These are phyloP conservation scores for Lottia gigantea DNA, from an alignment of 2,888 invertebrate genomes.

Conservation along the genomic window DNA sequence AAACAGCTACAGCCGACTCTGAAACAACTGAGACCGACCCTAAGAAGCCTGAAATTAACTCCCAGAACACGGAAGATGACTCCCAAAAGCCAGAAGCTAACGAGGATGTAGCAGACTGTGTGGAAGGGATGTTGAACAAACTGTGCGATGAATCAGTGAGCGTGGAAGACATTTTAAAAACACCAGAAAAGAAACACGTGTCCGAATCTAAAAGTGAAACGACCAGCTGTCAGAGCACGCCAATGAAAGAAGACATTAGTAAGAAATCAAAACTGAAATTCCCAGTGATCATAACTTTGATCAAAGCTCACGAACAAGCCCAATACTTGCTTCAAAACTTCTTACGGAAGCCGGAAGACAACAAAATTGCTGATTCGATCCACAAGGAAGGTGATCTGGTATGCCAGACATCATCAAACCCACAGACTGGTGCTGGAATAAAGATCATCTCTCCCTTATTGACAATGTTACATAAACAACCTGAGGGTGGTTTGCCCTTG, in stretches of 20 bases:
- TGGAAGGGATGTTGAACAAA: constrained; percentile 2
- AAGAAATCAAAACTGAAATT: constrained; percentile 26
- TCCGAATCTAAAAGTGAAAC: neutral
- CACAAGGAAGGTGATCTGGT: constrained; percentile 1
- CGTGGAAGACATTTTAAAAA: too few relatives aligned
- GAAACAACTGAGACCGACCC: too few relatives aligned
- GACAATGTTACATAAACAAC: constrained; percentile 4
- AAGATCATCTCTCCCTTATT: constrained; percentile 4
- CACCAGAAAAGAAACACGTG: too few relatives aligned
- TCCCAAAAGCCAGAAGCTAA: neutral
- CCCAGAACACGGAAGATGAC: too few relatives aligned
- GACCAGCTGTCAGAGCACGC: constrained; percentile 5
- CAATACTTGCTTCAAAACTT: constrained; percentile 35
- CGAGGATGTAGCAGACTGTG: neutral
- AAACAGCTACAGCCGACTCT: too few relatives aligned
- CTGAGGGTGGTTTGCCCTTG: constrained; percentile 8
- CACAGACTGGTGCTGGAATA: constrained; percentile 14
- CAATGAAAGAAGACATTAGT: constrained; percentile 16
- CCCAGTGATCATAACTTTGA: constrained; percentile 45
- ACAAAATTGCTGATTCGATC: constrained; percentile 9
- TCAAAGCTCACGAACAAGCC: constrained; percentile 53
- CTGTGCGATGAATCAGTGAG: neutral
- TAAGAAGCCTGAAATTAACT: too few relatives aligned
- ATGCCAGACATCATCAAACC: neutral
- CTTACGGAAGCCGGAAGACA: constrained; percentile 19